Evolutionary conservation across 2,113 vertebrate genomes (phyloP).

Genomic region (Sapajus apella): DNA sequence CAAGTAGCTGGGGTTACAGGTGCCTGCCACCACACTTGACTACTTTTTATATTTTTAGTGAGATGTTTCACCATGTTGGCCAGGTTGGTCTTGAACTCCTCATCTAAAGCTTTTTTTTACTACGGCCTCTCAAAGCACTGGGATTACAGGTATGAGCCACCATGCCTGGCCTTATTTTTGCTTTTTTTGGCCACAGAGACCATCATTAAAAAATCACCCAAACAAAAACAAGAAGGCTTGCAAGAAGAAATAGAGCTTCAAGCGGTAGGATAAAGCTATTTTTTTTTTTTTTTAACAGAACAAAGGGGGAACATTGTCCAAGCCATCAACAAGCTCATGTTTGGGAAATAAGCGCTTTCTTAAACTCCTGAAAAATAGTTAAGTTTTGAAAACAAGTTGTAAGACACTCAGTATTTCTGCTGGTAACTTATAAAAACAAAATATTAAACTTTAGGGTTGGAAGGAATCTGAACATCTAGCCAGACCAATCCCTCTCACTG

Average conservation of each 20-base stretch:
- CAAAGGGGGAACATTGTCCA: background rate
- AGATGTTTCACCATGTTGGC: no score
- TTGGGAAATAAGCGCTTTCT: background rate
- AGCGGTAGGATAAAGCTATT: background rate
- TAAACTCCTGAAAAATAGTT: slow-evolving; percentile 25
- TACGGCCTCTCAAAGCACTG: no score
- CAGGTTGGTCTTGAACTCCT: no score
- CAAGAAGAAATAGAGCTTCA: background rate
- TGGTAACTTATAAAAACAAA: slow-evolving; percentile 52
- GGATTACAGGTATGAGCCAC: no score
- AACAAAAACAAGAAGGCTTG: no score
- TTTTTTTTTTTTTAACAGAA: background rate
- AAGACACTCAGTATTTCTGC: slow-evolving; percentile 15
- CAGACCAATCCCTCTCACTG: background rate
- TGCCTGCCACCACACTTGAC: no score
- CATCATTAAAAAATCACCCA: no score
- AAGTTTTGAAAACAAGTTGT: slow-evolving; percentile 38
- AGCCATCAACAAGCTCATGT: background rate
- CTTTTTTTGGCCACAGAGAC: no score
- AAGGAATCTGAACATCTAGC: slow-evolving; percentile 12
- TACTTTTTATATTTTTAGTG: no score
- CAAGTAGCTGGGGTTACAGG: no score
- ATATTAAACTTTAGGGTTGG: background rate
- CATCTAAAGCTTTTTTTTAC: no score
- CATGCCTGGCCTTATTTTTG: no score